Evolutionary conservation across 2,888 invertebrate genomes (phyloP).

Genomic region (Latrodectus hesperus): DNA sequence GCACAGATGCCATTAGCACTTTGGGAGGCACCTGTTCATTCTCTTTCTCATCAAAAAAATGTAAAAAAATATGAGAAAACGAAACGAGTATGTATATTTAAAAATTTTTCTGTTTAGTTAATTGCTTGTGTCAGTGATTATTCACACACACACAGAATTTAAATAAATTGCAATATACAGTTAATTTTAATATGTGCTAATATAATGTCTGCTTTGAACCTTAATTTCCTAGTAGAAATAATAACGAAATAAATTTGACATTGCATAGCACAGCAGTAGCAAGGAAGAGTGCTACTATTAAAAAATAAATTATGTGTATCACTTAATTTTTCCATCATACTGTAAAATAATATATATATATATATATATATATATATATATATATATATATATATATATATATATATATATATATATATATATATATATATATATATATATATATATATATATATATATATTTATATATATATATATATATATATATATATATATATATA

Average conservation of each 20-base stretch:
- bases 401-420: too few relatives aligned
- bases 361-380: too few relatives aligned
- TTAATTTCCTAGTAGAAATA: background rate
- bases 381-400: too few relatives aligned
- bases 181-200: background rate
- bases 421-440: too few relatives aligned
- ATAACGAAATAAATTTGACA: background rate
- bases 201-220: background rate
- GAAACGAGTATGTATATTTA: slow-evolving; percentile 34
- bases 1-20: slow-evolving; percentile 67
- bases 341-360: too few relatives aligned
- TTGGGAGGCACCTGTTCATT: slow-evolving; percentile 59
- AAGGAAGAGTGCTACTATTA: too few relatives aligned
- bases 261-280: background rate
- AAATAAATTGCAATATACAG: background rate
- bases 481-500: too few relatives aligned
- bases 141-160: background rate
- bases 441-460: too few relatives aligned
- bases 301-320: too few relatives aligned
- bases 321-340: too few relatives aligned
- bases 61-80: slow-evolving; percentile 59
- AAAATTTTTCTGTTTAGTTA: background rate
- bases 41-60: slow-evolving; percentile 43
- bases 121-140: background rate
- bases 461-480: too few relatives aligned